Base-by-base conservation (phyloP, 2,797 vertebrate genomes). In the Bucorvus abyssinicus region DNA sequence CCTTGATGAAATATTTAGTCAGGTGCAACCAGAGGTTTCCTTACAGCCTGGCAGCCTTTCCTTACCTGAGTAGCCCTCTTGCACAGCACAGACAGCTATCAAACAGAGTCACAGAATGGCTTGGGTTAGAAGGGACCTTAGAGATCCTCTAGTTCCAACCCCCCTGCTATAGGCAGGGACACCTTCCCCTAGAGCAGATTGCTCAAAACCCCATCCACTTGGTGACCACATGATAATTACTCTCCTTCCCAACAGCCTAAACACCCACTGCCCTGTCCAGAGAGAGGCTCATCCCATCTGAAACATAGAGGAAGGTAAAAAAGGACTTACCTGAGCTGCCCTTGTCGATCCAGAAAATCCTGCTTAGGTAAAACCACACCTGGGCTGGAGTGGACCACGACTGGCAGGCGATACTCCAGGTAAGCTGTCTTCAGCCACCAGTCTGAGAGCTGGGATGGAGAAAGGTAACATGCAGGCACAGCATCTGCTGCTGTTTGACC, bases 391-490 rank as follows among this genome's bases (percentile, higher is more conserved):
- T 98, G 98, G 84, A 99, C 98, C 45, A 99, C 98, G 65, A 99
- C 98, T 0, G 99, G 99, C 98, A 99, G 98, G 18, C 99, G 99
- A 92, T 98, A 99, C 94, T 99, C 99, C 77, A 99, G 98, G 96
- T 99, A 99, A 68, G 99, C 98, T 0, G 98, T 98, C 97, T 99
- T 99, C 97, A 99, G 98, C 99, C 99, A 99, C 99, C 99, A 99
- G 59, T 99, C 99, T 9, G 99, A 98, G 52, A 99, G 98, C 99
- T 99, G 81, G 40, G 74, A 44, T 23, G 53, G 81, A 94, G 47
- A 97, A 34, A 96, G 90, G 87, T 40, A 84, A 67, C 29, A 71
- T 63, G 83, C 36, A 92, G 87, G 13, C 19, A 40, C 1, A 8
- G 61, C 69, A 23, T 60, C 50, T 89, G 74, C 83, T 65, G 73